Conservation (phyloP, 2,113 vertebrate genomes). For the Mobula hypostoma region DNA sequence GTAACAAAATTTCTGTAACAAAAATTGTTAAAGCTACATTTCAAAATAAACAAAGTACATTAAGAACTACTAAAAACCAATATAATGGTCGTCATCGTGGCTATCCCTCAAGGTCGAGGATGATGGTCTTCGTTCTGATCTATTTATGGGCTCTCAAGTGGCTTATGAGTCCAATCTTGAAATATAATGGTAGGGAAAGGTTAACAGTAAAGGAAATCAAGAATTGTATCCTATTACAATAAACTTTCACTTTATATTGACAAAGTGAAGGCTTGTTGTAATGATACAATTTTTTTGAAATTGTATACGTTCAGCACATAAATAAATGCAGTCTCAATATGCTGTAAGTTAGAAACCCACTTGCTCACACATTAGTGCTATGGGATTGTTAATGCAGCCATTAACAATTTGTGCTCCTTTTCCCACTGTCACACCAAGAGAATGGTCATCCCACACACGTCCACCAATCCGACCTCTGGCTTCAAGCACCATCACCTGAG, state of each 20-base stretch:
- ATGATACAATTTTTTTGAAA: too few relatives aligned
- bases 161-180: too few relatives aligned
- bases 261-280: too few relatives aligned
- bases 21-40: neutral
- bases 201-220: neutral
- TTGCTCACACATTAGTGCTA: slow-evolving; percentile 97
- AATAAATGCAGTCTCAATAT: neutral
- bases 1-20: neutral
- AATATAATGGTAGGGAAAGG: neutral
- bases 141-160: too few relatives aligned
- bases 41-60: neutral
- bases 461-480: slow-evolving; percentile 88
- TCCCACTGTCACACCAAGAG: slow-evolving; percentile 79
- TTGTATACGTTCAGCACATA: too few relatives aligned
- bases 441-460: slow-evolving; percentile 84
- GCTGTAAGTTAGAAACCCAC: slow-evolving; percentile 57
- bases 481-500: slow-evolving; percentile 82
- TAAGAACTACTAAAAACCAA: neutral
- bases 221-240: neutral
- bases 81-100: neutral
- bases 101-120: too few relatives aligned
- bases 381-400: slow-evolving; percentile 91
- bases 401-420: slow-evolving; percentile 92
- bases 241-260: too few relatives aligned
- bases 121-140: too few relatives aligned